These are phyloP conservation scores for Mixornis gularis DNA, from an alignment of 2,113 vertebrate genomes.

Conservation along the genomic window DNA sequence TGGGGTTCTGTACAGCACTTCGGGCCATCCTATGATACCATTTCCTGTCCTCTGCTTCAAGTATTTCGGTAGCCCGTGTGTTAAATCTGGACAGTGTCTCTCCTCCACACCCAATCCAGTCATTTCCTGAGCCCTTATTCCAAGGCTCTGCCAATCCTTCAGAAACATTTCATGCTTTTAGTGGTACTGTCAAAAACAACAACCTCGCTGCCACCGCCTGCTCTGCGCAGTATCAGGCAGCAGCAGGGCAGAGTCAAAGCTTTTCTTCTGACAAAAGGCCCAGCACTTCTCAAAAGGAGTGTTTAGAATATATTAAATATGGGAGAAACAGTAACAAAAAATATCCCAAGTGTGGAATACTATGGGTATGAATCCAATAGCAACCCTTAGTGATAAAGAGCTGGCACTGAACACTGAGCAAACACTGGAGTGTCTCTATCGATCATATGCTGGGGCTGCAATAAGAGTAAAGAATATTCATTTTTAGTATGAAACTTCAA, in stretches of 20 bases:
- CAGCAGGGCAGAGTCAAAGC: neutral
- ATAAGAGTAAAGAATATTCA: neutral
- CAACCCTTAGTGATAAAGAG: neutral
- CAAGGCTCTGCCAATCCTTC: slow-evolving; percentile 29
- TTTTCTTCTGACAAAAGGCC: neutral
- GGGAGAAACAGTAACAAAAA: neutral
- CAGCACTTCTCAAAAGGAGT: neutral
- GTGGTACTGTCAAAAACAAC: slow-evolving; percentile 28
- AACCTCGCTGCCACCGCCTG: neutral
- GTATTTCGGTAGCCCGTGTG: slow-evolving; percentile 32
- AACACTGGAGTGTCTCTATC: neutral
- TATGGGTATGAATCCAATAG: neutral
- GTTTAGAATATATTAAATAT: neutral
- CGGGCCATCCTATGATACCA: neutral
- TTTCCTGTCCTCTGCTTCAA: slow-evolving; percentile 50
- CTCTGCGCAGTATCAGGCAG: neutral
- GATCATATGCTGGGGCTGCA: neutral
- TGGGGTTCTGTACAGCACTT: neutral
- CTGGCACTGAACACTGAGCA: neutral
- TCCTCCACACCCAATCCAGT: slow-evolving; percentile 61
- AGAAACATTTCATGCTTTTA: slow-evolving; percentile 53
- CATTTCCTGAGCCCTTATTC: slow-evolving; percentile 68
- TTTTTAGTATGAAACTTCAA: neutral
- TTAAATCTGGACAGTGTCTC: slow-evolving; percentile 56
- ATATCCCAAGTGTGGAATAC: neutral